Conservation (phyloP, 2,888 invertebrate species). For the Scrobipalpa atriplicella region DNA sequence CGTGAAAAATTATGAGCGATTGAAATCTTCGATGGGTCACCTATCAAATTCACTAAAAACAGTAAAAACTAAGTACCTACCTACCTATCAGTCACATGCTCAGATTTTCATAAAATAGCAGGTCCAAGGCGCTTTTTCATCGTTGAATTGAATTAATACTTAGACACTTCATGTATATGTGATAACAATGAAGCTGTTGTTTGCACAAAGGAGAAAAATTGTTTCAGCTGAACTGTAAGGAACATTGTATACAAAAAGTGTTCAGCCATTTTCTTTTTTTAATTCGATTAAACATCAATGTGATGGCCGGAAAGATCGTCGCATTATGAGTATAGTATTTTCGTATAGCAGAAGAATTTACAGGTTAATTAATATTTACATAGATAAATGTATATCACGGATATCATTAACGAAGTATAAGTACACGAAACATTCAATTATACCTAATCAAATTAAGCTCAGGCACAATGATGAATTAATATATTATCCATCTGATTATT, state of each 20-base stretch:
- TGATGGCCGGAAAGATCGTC: neutral
- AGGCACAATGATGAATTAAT: constrained; percentile 19
- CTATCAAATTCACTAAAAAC: neutral
- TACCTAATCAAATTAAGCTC: neutral
- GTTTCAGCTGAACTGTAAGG: too few species aligned
- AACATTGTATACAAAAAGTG: too few species aligned
- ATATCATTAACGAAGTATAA: neutral
- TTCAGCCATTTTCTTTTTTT: neutral
- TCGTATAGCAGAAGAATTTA: neutral
- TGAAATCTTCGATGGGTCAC: neutral
- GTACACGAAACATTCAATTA: constrained; percentile 13
- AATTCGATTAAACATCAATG: neutral
- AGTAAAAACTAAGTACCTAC: neutral
- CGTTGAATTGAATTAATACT: too few species aligned
- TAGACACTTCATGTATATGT: too few species aligned
- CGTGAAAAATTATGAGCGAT: neutral
- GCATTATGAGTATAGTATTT: neutral
- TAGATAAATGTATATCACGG: neutral
- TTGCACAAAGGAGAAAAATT: too few species aligned
- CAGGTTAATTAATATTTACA: neutral
- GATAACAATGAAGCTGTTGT: too few species aligned
- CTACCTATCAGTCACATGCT: neutral
- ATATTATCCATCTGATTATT: neutral
- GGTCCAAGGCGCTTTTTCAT: too few species aligned
- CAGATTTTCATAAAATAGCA: too few species aligned